phyloP scores from a whole-genome alignment of 2,113 vertebrate species.

The Bufo bufo region DNA sequence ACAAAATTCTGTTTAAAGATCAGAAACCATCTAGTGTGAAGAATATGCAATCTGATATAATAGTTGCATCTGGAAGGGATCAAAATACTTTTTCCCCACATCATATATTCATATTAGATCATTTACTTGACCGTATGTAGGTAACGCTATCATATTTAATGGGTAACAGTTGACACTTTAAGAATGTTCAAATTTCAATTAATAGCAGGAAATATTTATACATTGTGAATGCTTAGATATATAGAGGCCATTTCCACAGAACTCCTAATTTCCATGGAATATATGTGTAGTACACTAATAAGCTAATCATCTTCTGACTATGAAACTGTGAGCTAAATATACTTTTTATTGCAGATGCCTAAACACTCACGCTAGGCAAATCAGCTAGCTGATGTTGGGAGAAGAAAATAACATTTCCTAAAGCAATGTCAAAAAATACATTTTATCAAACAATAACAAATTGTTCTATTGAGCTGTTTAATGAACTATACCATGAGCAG shows the following conservation, averaged over 20 bases:
- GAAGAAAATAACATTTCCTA: constrained; percentile 48
- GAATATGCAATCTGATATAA: background rate
- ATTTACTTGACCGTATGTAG: background rate
- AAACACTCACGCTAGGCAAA: constrained; percentile 39
- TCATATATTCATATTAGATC: background rate
- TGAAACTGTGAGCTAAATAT: constrained; percentile 19
- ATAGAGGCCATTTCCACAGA: background rate
- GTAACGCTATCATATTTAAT: background rate
- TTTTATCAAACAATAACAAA: constrained; percentile 50
- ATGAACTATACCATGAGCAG: constrained; percentile 52
- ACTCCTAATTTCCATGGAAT: background rate
- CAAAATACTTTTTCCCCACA: background rate
- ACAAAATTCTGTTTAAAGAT: background rate
- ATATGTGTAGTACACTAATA: background rate
- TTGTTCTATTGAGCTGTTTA: constrained; percentile 44
- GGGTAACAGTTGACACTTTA: background rate
- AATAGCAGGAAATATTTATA: background rate
- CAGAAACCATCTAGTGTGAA: background rate
- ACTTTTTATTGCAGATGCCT: constrained; percentile 29
- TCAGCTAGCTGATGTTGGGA: constrained; percentile 35
- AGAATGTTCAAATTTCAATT: background rate
- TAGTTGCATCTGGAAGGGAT: background rate
- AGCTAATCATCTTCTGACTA: constrained; percentile 2
- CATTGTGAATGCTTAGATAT: background rate
- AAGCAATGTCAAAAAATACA: constrained; percentile 45